Evolutionary conservation across 2,888 invertebrate species (phyloP).

Genomic region (Sthenelais limicola): DNA sequence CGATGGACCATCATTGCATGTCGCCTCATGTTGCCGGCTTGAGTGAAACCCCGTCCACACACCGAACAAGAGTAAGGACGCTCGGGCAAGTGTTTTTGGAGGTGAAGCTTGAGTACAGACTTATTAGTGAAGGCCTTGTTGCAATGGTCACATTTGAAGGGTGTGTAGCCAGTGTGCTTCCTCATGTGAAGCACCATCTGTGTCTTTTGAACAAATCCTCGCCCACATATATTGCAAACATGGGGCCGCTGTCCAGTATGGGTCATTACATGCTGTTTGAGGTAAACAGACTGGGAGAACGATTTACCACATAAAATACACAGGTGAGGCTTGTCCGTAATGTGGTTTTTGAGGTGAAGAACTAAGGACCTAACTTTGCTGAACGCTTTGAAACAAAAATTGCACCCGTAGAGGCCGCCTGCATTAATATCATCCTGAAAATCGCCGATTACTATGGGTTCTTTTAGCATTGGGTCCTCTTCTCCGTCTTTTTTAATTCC

Average conservation of each 20-base stretch:
- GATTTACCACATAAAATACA: slow-evolving; percentile 21
- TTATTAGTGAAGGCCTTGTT: slow-evolving; percentile 25
- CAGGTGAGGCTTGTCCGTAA: slow-evolving; percentile 15
- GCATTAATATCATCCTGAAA: too few species aligned
- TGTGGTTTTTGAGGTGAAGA: slow-evolving; percentile 11
- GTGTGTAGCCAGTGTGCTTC: slow-evolving; percentile 7
- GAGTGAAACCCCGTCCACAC: slow-evolving; percentile 19
- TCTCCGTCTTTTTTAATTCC: too few species aligned
- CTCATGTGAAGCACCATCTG: slow-evolving; percentile 8
- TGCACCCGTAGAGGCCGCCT: slow-evolving; percentile 32
- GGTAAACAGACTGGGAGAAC: slow-evolving; percentile 6
- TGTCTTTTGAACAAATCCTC: slow-evolving; percentile 9
- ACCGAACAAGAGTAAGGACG: neutral
- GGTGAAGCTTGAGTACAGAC: slow-evolving; percentile 20
- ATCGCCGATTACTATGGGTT: too few species aligned
- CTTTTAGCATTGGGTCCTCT: too few species aligned
- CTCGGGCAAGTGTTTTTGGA: neutral
- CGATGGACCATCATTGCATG: slow-evolving; percentile 9
- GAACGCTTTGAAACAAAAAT: slow-evolving; percentile 29
- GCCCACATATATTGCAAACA: neutral
- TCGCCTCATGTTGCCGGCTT: slow-evolving; percentile 9
- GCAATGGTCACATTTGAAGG: neutral
- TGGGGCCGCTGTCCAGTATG: slow-evolving; percentile 22
- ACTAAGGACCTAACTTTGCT: slow-evolving; percentile 6
- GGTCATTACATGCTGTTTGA: slow-evolving; percentile 8